A percentile compares a stretch with the other conserved stretches of the same genome.
Evolutionary conservation across 2,113 vertebrate genomes (phyloP).

Genomic region (Odocoileus hemionus): DNA sequence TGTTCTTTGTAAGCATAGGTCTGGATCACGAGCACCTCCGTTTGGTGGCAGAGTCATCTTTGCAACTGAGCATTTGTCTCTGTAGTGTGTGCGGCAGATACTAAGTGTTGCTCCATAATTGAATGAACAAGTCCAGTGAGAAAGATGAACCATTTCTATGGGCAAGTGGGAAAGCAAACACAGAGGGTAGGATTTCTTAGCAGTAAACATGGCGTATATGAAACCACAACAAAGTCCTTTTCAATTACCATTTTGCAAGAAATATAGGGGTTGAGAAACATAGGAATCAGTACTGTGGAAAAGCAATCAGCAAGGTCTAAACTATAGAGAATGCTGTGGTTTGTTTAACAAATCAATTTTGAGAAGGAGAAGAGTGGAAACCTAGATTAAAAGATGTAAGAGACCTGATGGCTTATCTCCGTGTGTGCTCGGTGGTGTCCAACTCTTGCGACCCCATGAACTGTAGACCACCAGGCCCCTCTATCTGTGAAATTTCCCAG

Average conservation of each 20-base stretch:
- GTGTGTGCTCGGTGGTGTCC: not conserved
- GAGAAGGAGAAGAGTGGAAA: not conserved
- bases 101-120: not conserved
- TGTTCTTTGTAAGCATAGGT: not conserved
- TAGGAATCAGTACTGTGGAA: not conserved
- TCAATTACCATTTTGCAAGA: not conserved
- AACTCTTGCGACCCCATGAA: not conserved
- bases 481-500: not conserved
- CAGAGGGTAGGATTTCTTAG: not conserved
- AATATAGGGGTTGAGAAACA: not conserved
- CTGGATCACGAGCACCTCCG: not conserved
- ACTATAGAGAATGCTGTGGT: not conserved
- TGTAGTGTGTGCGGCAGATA: not conserved
- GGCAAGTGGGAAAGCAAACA: not conserved
- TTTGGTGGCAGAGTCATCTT: not conserved
- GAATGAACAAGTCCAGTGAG: not conserved
- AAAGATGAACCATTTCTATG: not conserved
- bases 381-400: not conserved
- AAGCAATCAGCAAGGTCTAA: not conserved
- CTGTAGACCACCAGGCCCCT: not conserved
- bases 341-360: not conserved
- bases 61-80: not conserved
- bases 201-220: not conserved
- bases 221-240: not conserved
- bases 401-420: not conserved